These are phyloP conservation scores for Nixonia krombeini DNA, from an alignment of 1,140 invertebrate genomes.

Conservation along the genomic window DNA sequence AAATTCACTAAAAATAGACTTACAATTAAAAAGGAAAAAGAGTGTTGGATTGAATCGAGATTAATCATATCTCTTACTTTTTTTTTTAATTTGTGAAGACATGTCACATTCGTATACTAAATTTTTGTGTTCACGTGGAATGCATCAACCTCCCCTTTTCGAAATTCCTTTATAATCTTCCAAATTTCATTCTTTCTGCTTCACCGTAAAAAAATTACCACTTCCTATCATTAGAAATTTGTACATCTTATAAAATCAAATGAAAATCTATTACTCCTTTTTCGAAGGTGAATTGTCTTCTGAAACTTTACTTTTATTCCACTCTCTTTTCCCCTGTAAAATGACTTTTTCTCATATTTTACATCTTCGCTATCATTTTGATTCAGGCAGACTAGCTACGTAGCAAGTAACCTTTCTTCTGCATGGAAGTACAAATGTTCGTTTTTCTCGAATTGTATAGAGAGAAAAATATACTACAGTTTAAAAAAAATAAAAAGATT, in stretches of 20 bases:
- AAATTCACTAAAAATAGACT: slow-evolving; percentile 13
- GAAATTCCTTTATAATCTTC: neutral
- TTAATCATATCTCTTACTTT: too few species aligned
- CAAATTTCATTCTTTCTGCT: neutral
- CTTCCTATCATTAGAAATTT: too few species aligned
- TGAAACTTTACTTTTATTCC: neutral
- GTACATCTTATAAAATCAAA: too few species aligned
- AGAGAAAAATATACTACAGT: too few species aligned
- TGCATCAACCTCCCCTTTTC: neutral
- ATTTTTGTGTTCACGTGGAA: neutral
- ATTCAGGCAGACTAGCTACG: slow-evolving; percentile 21
- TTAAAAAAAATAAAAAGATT: neutral
- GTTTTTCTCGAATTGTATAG: too few species aligned
- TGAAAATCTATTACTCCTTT: too few species aligned
- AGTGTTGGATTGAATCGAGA: too few species aligned
- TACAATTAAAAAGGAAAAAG: slow-evolving; percentile 13
- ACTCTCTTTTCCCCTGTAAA: slow-evolving; percentile 9
- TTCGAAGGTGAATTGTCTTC: neutral
- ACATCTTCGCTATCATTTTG: too few species aligned
- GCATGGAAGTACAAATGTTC: too few species aligned
- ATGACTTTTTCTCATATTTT: neutral
- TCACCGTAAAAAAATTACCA: too few species aligned
- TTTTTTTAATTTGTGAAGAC: slow-evolving; percentile 5
- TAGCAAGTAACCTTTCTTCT: neutral
- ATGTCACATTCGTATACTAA: too few species aligned